Evolutionary conservation across 2,888 invertebrate species (phyloP).

Genomic region (Idaea biselata): DNA sequence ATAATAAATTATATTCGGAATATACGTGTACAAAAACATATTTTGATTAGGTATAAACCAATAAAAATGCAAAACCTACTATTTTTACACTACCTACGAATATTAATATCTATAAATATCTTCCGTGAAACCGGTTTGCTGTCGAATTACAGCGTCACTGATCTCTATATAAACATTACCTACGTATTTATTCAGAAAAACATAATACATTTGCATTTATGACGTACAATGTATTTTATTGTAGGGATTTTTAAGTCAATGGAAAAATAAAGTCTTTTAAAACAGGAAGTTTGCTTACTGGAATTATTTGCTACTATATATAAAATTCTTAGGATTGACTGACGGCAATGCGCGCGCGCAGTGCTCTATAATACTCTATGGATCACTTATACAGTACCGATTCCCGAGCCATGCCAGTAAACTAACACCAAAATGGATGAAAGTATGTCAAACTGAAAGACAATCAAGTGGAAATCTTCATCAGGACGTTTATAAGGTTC

Average conservation of each 20-base stretch:
- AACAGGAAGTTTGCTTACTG: slow-evolving; percentile 4
- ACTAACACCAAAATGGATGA: no score
- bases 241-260: slow-evolving; percentile 17
- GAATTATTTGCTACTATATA: slow-evolving; percentile 6
- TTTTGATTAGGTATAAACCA: neutral
- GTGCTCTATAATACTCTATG: no score
- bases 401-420: no score
- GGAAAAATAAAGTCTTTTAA: slow-evolving; percentile 12
- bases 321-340: neutral
- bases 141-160: slow-evolving; percentile 22
- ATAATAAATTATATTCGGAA: no score
- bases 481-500: no score
- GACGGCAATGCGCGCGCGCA: neutral
- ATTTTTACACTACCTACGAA: slow-evolving; percentile 19
- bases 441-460: no score
- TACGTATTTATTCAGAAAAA: slow-evolving; percentile 26
- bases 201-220: slow-evolving; percentile 29
- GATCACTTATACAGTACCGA: no score
- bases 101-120: slow-evolving; percentile 27
- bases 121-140: slow-evolving; percentile 23
- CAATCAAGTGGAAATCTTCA: no score
- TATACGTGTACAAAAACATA: neutral
- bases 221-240: slow-evolving; percentile 24
- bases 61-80: slow-evolving; percentile 6
- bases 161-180: neutral